Evolutionary conservation across 35 echinoderm and acorn worm species (phyloP).

Genomic region (Apostichopus parvimensis): DNA sequence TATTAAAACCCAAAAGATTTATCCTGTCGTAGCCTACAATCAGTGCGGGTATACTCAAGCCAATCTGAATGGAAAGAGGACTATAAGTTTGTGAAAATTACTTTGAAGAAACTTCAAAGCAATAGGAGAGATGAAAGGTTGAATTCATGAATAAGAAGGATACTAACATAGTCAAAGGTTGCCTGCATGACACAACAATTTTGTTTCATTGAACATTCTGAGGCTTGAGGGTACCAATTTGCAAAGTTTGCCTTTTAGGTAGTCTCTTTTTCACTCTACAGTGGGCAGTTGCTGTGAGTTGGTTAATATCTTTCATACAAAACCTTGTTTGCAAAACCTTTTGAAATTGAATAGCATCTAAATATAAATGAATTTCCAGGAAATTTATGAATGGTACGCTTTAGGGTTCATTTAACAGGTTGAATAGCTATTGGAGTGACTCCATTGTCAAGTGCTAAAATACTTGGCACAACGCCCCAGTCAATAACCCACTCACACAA

Average conservation of each 20-base stretch:
- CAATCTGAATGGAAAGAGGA: no score
- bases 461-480: constrained; percentile 6
- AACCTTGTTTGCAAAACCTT: constrained; percentile 14
- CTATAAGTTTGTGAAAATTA: no score
- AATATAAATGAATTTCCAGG: constrained; percentile 40
- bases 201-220: neutral
- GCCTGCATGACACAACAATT: neutral
- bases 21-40: no score
- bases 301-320: neutral
- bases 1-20: no score
- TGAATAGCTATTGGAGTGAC: neutral
- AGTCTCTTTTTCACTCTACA: neutral
- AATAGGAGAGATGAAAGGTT: no score
- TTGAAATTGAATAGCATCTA: constrained; percentile 39
- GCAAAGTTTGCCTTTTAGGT: neutral
- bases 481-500: neutral
- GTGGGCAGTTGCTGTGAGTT: neutral
- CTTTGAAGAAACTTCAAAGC: no score
- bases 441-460: constrained; percentile 1
- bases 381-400: constrained; percentile 25
- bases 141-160: no score
- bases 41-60: no score
- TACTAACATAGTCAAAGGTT: no score
- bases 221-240: neutral
- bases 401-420: constrained; percentile 3